phyloP scores from a whole-genome alignment of 2,888 invertebrate genomes.

The Rhingia rostrata region DNA sequence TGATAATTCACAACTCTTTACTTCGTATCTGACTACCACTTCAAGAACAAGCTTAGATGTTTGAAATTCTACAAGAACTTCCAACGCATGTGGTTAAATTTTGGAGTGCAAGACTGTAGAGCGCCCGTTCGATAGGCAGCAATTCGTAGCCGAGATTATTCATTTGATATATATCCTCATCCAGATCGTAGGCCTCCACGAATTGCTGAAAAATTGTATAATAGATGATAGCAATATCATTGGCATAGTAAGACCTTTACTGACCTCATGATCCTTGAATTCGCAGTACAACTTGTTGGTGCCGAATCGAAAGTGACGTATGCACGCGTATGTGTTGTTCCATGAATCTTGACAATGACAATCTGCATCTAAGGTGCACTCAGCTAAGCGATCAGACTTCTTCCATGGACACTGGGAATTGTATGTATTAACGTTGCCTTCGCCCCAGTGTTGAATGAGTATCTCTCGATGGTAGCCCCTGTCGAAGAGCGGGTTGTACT shows the following conservation, averaged over 20 bases:
- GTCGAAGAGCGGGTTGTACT: conserved; percentile 68
- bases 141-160: conserved; percentile 85
- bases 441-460: conserved; percentile 93
- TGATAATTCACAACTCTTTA: conserved; percentile 21
- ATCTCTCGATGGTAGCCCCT: conserved; percentile 84
- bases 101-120: conserved; percentile 83
- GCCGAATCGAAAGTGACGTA: conserved; percentile 86
- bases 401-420: conserved; percentile 87
- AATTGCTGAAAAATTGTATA: conserved; percentile 85
- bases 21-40: conserved; percentile 16
- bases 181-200: conserved; percentile 90
- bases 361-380: conserved; percentile 86
- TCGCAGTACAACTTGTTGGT: conserved; percentile 83
- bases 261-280: conserved; percentile 83
- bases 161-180: conserved; percentile 88
- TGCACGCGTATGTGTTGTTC: conserved; percentile 93
- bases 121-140: conserved; percentile 84
- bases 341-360: conserved; percentile 94
- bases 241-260: conserved; percentile 22
- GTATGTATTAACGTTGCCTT: conserved; percentile 85
- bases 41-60: conserved; percentile 52
- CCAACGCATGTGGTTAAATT: conserved; percentile 81
- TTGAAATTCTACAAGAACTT: conserved; percentile 76
- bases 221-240: neutral
- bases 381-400: conserved; percentile 83